phyloP scores from a whole-genome alignment of 2,888 invertebrate genomes.

The Eupithecia abbreviata region DNA sequence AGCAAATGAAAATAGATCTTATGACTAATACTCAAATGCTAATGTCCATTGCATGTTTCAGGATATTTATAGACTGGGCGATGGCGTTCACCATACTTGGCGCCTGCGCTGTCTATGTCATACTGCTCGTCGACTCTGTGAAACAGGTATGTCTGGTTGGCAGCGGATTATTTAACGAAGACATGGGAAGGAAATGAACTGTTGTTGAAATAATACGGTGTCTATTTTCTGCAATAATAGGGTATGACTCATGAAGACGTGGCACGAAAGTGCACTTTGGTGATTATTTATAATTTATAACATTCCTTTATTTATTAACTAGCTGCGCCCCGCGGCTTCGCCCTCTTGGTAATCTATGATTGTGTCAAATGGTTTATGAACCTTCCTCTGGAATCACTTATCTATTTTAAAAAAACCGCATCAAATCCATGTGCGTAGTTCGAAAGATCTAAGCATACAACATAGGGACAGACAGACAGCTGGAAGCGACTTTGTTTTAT shows the following conservation, averaged over 20 bases:
- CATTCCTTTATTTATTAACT: no score
- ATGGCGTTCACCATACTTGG: conserved; percentile 89
- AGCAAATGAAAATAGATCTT: background rate
- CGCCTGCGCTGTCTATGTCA: conserved; percentile 90
- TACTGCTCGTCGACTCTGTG: conserved; percentile 88
- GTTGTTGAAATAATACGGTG: background rate
- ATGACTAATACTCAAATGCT: conserved; percentile 9
- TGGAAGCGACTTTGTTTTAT: no score
- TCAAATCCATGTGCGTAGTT: no score
- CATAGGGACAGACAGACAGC: no score
- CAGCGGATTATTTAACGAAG: conserved; percentile 24
- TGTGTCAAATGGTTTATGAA: no score
- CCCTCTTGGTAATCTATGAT: no score
- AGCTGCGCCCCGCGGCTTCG: no score
- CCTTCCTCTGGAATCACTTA: no score
- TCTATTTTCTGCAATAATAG: background rate
- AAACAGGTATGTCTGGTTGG: conserved; percentile 85
- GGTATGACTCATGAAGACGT: background rate
- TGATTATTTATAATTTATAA: background rate
- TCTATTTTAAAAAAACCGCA: no score
- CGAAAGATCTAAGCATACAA: no score
- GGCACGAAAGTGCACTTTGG: background rate
- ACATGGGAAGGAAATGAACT: background rate
- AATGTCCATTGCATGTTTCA: conserved; percentile 64
- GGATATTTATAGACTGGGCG: conserved; percentile 88